Evolutionary conservation across 1,140 invertebrate species (phyloP).

Genomic region (Tetraneura akinire): DNA sequence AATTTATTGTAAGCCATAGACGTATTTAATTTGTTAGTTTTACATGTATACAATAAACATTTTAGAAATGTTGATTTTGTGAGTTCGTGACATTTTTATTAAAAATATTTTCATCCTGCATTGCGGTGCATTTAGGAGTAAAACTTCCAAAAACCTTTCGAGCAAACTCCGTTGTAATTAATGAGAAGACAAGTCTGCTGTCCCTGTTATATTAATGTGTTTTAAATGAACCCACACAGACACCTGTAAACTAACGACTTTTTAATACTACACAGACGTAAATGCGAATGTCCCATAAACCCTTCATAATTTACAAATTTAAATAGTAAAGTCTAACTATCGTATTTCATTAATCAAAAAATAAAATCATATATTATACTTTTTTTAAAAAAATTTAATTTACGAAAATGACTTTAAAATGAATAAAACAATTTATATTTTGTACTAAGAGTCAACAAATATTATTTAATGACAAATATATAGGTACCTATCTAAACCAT

Average conservation of each 20-base stretch:
- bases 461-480: no score
- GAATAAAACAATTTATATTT: no score
- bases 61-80: neutral
- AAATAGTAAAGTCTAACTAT: neutral
- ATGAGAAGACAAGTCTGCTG: slow-evolving; percentile 38
- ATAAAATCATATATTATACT: no score
- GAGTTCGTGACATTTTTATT: slow-evolving; percentile 2
- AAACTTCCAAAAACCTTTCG: slow-evolving; percentile 40
- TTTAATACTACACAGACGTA: slow-evolving; percentile 24
- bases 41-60: no score
- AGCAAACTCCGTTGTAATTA: slow-evolving; percentile 22
- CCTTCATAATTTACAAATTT: neutral
- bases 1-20: no score
- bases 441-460: no score
- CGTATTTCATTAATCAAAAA: no score
- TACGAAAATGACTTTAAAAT: no score
- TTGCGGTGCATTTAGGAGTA: neutral
- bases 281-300: neutral
- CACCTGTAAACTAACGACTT: slow-evolving; percentile 45
- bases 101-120: neutral
- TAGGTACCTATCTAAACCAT: no score
- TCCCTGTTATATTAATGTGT: slow-evolving; percentile 41
- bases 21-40: no score
- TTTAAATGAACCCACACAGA: slow-evolving; percentile 42
- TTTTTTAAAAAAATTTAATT: no score